Conservation (phyloP, 1,140 invertebrate genomes). For the Nixonia krombeini region DNA sequence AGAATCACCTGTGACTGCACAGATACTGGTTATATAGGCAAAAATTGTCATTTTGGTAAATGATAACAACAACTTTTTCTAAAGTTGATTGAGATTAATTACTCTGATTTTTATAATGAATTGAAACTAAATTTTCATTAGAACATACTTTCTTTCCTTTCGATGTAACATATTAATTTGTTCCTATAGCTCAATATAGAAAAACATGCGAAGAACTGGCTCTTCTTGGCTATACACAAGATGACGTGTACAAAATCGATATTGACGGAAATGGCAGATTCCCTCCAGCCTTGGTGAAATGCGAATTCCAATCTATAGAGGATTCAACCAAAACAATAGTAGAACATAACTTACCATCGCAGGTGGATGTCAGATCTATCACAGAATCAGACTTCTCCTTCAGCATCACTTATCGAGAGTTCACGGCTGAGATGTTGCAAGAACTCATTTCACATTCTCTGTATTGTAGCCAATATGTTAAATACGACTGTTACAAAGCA, state of each 20-base stretch:
- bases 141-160: no score
- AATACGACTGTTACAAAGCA: slow-evolving; percentile 92
- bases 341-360: slow-evolving; percentile 91
- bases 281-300: slow-evolving; percentile 90
- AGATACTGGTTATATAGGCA: slow-evolving; percentile 88
- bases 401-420: slow-evolving; percentile 89
- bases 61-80: no score
- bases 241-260: slow-evolving; percentile 91
- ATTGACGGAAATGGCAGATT: slow-evolving; percentile 94
- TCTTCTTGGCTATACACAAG: slow-evolving; percentile 85
- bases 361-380: slow-evolving; percentile 86
- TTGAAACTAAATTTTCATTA: no score
- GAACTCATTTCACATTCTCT: slow-evolving; percentile 90
- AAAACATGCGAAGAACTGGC: slow-evolving; percentile 94
- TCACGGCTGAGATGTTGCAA: slow-evolving; percentile 90
- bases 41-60: slow-evolving; percentile 92
- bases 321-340: slow-evolving; percentile 92
- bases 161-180: no score
- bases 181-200: slow-evolving; percentile 78
- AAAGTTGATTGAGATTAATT: no score
- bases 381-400: slow-evolving; percentile 85
- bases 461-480: slow-evolving; percentile 90
- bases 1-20: slow-evolving; percentile 90
- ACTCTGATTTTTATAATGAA: no score
- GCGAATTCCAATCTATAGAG: slow-evolving; percentile 88